Percentiles rank a stretch among this genome's conserved stretches.
Conservation (phyloP, 2,113 vertebrate genomes). For the Nycticebus coucang region DNA sequence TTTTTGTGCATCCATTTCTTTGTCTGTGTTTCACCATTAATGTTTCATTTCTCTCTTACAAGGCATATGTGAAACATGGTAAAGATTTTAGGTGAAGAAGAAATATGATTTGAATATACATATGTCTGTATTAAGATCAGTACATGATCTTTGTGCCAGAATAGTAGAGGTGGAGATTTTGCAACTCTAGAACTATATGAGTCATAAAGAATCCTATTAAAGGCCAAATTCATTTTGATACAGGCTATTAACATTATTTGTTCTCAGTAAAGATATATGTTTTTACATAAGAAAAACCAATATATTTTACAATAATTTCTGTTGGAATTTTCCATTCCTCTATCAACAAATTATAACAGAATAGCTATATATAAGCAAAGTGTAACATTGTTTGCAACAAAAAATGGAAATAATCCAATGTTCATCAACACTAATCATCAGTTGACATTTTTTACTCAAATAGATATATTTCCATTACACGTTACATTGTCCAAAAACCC, state of each 20-base stretch:
- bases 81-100: constrained; percentile 18
- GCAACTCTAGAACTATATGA: neutral
- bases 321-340: neutral
- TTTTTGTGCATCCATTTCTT: neutral
- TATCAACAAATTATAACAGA: neutral
- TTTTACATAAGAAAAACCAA: neutral
- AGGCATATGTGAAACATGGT: neutral
- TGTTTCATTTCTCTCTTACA: neutral
- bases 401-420: neutral
- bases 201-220: neutral
- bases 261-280: neutral
- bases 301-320: neutral
- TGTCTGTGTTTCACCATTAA: neutral
- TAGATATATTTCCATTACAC: neutral
- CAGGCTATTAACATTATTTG: neutral
- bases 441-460: neutral
- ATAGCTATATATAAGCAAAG: neutral
- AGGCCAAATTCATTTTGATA: neutral
- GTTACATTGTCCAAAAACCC: neutral
- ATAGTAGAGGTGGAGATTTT: constrained; percentile 1
- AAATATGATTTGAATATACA: neutral
- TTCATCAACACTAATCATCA: neutral
- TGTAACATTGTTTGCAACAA: neutral
- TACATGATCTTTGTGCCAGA: neutral
- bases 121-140: neutral